These are phyloP conservation scores for Semicossyphus pulcher DNA, from an alignment of 2,113 vertebrate species.

Conservation along the genomic window DNA sequence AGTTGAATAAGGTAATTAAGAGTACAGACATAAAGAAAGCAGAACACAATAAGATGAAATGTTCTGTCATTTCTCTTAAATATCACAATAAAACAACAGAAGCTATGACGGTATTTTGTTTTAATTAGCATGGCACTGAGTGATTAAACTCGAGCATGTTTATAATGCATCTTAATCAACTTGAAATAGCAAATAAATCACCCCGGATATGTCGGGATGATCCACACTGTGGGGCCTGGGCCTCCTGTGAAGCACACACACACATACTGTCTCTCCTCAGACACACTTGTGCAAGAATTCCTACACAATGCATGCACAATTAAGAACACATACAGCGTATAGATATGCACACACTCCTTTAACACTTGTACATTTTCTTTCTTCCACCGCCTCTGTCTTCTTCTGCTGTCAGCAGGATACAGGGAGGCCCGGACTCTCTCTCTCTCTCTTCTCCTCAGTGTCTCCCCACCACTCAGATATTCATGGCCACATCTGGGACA, in stretches of 20 bases:
- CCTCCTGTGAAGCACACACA: slow-evolving; percentile 8
- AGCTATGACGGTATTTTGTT: slow-evolving; percentile 19
- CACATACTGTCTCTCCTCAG: not conserved
- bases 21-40: not conserved
- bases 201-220: slow-evolving; percentile 25
- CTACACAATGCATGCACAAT: not conserved
- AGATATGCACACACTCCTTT: not conserved
- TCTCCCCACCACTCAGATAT: slow-evolving; percentile 72
- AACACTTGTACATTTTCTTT: slow-evolving; percentile 28
- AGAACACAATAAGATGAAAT: slow-evolving; percentile 1
- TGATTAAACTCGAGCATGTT: slow-evolving; percentile 34
- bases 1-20: not conserved
- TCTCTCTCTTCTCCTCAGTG: slow-evolving; percentile 25
- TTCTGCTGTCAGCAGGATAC: slow-evolving; percentile 46
- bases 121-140: slow-evolving; percentile 40
- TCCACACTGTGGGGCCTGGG: slow-evolving; percentile 11
- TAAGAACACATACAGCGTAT: slow-evolving; percentile 22
- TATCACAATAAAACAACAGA: not conserved
- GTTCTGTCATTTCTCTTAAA: not conserved
- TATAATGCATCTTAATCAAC: slow-evolving; percentile 47
- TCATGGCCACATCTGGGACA: slow-evolving; percentile 85
- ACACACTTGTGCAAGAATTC: not conserved
- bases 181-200: slow-evolving; percentile 55
- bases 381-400: slow-evolving; percentile 27
- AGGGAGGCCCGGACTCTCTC: slow-evolving; percentile 29